phyloP scores from a whole-genome alignment of 2,113 vertebrate species.

The Aegotheles bennettii region DNA sequence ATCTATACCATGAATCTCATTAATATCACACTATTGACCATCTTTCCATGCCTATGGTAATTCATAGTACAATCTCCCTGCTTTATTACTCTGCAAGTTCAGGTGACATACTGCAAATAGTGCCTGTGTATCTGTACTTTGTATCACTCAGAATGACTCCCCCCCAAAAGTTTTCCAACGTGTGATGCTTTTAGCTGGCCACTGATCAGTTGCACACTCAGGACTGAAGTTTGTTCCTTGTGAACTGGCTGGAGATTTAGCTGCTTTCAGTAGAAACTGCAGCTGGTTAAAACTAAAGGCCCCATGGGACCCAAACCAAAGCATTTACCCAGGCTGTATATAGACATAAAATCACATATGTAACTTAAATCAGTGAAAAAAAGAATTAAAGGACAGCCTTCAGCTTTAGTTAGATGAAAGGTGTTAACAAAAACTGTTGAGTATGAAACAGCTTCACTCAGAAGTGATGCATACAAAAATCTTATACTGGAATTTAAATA shows the following conservation, averaged over 20 bases:
- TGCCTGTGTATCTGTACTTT: neutral
- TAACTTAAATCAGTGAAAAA: neutral
- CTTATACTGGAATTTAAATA: neutral
- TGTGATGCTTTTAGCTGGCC: neutral
- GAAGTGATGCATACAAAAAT: neutral
- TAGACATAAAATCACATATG: neutral
- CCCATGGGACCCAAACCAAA: neutral
- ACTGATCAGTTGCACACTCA: neutral
- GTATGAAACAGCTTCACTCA: neutral
- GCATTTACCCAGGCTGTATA: neutral
- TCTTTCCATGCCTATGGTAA: neutral
- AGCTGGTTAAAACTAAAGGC: neutral
- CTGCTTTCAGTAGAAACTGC: neutral
- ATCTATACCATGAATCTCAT: neutral
- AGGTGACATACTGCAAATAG: neutral
- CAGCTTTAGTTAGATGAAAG: neutral
- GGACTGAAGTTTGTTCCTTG: neutral
- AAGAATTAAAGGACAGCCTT: neutral
- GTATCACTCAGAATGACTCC: neutral
- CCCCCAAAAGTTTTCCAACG: neutral
- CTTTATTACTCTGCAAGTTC: neutral
- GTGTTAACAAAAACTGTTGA: neutral
- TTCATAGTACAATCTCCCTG: neutral
- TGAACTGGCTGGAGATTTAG: neutral
- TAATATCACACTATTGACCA: neutral